Base-by-base conservation (phyloP, 2,113 vertebrate genomes). In the Callithrix jacchus region DNA sequence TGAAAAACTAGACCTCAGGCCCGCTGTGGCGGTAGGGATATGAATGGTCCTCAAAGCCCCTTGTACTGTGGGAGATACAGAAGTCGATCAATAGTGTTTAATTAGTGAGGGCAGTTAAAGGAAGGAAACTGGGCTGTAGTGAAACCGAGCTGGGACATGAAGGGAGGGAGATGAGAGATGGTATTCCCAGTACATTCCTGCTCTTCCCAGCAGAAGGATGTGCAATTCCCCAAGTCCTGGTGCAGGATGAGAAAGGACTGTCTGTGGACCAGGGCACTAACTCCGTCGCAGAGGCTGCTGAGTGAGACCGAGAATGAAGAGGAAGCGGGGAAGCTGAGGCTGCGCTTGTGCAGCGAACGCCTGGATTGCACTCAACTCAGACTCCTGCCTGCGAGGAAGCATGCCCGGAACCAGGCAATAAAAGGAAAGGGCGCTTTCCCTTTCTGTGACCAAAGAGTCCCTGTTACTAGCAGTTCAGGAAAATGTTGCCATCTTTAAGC, bases 261-360 rank as follows among this genome's bases (percentile, higher is more conserved):
- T 2, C 2, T 3, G 5, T 17, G n/a, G 27, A 16, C 17, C 9
- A 6, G 16, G 8, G 27, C 8, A 0, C 21, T 7, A 7, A 4
- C 27, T 45, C 9, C 0, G 1, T 21, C 3, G 5, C 35, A 18
- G 8, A 35, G 42, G 9, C 30, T 64, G 73, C 21, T 4, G 3
- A 37, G 11, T 4, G 32, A 56, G 8, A 9, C 3, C 18, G 4
- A 27, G 35, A 68, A 35, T 17, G 32, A 35, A 35, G 66, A 32
- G 32, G 32, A 8, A 35, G 66, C 6, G 32, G 66, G 16, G 16
- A 11, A 1, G 1, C 12, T 32, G 17, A 79, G 5, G 25, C 27
- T 64, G 61, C 2, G 27, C 27, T 12, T 30, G 27, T 30, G 40
- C 37, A 27, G 35, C 11, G 6, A 10, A 45, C 3, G 0, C 32